Conservation (phyloP, 2,797 vertebrate species). For the Agapornis canus region DNA sequence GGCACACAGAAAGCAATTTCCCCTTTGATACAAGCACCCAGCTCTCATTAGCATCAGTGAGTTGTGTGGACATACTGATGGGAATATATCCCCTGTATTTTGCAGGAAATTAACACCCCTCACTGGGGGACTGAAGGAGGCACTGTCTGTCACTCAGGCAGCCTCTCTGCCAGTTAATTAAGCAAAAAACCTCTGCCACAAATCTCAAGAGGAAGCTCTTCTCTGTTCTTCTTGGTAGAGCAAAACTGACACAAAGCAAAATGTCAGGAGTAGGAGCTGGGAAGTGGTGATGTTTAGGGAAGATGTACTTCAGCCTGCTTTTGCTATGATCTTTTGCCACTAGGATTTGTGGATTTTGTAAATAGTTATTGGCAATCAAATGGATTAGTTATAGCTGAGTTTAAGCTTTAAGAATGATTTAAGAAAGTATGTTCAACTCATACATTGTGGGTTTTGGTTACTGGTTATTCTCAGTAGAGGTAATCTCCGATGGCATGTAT, state of each 20-base stretch:
- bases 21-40: conserved; percentile 47
- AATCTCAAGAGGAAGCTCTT: conserved; percentile 21
- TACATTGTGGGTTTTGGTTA: background rate
- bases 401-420: background rate
- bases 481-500: background rate
- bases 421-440: background rate
- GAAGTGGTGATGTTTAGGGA: background rate
- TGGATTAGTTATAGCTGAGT: background rate
- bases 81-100: conserved; percentile 10
- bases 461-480: background rate
- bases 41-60: conserved; percentile 60
- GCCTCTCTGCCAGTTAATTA: conserved; percentile 62
- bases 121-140: conserved; percentile 44
- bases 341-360: conserved; percentile 19
- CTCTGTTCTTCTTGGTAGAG: background rate
- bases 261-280: conserved; percentile 6
- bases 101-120: conserved; percentile 62
- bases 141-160: conserved; percentile 47
- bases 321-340: background rate
- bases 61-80: conserved; percentile 20
- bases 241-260: conserved; percentile 34
- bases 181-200: conserved; percentile 45
- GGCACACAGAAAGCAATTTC: conserved; percentile 20
- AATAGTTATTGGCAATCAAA: conserved; percentile 30
- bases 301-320: background rate